These are phyloP conservation scores for Plecotus auritus DNA, from an alignment of 2,113 vertebrate genomes.

Conservation along the genomic window DNA sequence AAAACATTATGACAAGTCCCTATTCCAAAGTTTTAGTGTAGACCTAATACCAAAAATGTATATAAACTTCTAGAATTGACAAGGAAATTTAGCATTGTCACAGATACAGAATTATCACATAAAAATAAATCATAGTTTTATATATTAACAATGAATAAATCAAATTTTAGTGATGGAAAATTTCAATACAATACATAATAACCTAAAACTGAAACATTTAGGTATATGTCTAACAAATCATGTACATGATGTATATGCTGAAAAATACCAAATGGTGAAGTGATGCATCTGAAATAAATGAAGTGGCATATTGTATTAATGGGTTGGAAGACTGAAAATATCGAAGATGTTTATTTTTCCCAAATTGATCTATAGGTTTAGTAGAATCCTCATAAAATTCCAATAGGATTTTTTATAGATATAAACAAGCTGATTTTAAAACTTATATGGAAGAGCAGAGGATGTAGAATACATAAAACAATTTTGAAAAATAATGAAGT, in stretches of 20 bases:
- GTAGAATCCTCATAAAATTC: background rate
- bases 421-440: background rate
- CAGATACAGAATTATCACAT: background rate
- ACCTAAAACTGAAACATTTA: background rate
- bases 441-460: background rate
- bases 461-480: background rate
- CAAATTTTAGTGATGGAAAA: background rate
- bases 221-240: background rate
- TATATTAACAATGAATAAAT: background rate
- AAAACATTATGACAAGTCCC: background rate
- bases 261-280: background rate
- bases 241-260: background rate
- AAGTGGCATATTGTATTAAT: background rate
- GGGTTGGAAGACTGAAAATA: background rate
- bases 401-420: background rate
- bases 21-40: background rate
- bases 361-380: background rate
- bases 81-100: background rate
- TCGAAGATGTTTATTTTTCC: background rate
- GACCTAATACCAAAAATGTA: background rate
- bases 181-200: background rate
- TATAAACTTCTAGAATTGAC: background rate
- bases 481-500: background rate
- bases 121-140: background rate
- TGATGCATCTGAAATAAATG: background rate